These are phyloP conservation scores for Herpailurus yagouaroundi DNA, from an alignment of 2,113 vertebrate species.

Conservation along the genomic window DNA sequence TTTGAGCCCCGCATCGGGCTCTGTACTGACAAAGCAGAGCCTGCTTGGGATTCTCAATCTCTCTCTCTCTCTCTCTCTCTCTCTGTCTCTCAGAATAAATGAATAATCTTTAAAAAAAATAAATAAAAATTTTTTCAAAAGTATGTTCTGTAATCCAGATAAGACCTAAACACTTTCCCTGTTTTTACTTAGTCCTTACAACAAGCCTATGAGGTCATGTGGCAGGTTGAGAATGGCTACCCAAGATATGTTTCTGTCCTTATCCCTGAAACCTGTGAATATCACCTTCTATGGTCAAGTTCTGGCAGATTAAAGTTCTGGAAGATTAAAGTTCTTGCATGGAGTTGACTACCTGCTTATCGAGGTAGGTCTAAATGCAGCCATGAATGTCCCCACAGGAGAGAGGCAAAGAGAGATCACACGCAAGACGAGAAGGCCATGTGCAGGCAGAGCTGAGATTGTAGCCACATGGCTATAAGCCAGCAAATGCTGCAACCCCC, in stretches of 20 bases:
- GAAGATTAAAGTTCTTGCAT: background rate
- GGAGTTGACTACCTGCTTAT: background rate
- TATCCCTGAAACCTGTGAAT: background rate
- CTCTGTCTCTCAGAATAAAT: too few species aligned
- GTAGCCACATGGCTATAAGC: too few species aligned
- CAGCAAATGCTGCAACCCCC: background rate
- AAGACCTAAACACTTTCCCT: background rate
- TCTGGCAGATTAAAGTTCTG: background rate
- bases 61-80: too few species aligned
- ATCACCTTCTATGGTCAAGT: background rate
- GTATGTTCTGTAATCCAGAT: background rate
- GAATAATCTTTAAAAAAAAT: too few species aligned
- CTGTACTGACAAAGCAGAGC: too few species aligned
- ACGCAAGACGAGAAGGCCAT: background rate
- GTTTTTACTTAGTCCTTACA: background rate
- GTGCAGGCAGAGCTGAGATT: accelerated
- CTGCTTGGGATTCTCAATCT: too few species aligned
- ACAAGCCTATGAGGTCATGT: background rate
- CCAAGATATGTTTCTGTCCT: background rate
- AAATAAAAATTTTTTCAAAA: background rate
- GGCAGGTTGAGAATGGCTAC: background rate
- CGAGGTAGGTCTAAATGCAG: background rate
- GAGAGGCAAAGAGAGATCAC: background rate
- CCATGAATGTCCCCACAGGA: background rate
- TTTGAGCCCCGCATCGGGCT: too few species aligned